Base-by-base conservation (phyloP, 2,888 invertebrate genomes). In the Muschampia plurimacula region DNA sequence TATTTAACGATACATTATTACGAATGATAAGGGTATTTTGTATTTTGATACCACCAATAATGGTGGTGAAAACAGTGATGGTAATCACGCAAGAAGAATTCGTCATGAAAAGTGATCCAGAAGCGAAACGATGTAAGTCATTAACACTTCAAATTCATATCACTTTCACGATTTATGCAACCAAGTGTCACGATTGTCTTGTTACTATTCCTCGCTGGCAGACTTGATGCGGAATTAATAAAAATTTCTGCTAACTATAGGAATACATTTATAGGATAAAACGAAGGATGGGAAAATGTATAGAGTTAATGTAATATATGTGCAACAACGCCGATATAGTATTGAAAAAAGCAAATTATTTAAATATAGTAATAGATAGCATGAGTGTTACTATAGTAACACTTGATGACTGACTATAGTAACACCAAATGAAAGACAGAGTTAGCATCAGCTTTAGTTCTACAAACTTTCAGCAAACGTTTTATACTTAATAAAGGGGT, bases 81-180 rank as follows among this genome's bases (percentile, higher is more conserved):
- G 4, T 13, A 49, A 49, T 49, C 13, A 46, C 68, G 46, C 69
- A 63, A 52, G 63, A 49, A 41, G 22, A 52, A 15, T 28, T 15
- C 36, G 9, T 41, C 41, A 8, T 41, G 52, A 39, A 52, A 52
- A 69, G n/a, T 28, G 13, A 28, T 12, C 22, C 12, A 41, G 36
- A 41, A 22, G 13, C 41, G 36, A 44, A 69, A 55, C 13, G 7
- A 62, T 15, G 63, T 32, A 36, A 44, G 63, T 64, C 46, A 60
- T 36, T 59, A 28, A 59, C n/a, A 46, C 65, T 57, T 65, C 0
- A 12, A 36, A 70, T 65, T 65, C 67, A 44, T 60, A 15, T 59
- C 66, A 71, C 76, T 76, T 75, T 76, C 76, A 76, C 75, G 74
- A 73, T 73, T 62, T 74, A 75, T 72, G 66, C 70, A 59, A 22